Evolutionary conservation across 2,888 invertebrate genomes (phyloP).

Genomic region (Cheilosia variabilis): DNA sequence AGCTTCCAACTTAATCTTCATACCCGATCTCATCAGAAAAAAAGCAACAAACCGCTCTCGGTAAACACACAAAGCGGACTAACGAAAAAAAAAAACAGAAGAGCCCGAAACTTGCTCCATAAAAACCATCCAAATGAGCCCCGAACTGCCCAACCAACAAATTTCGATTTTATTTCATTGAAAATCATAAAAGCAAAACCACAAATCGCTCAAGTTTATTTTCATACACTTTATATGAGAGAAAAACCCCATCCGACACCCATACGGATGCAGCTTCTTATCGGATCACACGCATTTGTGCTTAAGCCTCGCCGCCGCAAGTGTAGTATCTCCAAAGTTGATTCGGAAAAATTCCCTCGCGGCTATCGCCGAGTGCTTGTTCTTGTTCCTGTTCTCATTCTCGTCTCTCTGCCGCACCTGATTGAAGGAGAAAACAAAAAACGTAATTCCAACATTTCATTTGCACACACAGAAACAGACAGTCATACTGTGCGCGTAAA

Average conservation of each 20-base stretch:
- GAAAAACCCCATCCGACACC: conserved; percentile 47
- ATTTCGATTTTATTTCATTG: conserved; percentile 48
- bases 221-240: conserved; percentile 11
- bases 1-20: background rate
- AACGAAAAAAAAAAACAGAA: background rate
- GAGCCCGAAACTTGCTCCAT: conserved; percentile 8
- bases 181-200: conserved; percentile 34
- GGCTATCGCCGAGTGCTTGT: conserved; percentile 59
- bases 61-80: background rate
- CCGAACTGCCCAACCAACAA: conserved; percentile 9
- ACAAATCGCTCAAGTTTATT: conserved; percentile 25
- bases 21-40: background rate
- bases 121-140: conserved; percentile 33
- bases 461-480: background rate
- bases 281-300: conserved; percentile 60
- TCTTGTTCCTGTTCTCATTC: background rate
- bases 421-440: conserved; percentile 38
- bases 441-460: conserved; percentile 25
- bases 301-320: conserved; percentile 19
- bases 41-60: background rate
- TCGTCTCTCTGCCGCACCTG: conserved; percentile 14
- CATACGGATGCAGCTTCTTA: conserved; percentile 43
- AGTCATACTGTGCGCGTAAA: background rate
- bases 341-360: conserved; percentile 68
- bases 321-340: conserved; percentile 52